Evolutionary conservation across 2,888 invertebrate species (phyloP).

Genomic region (Hypena proboscidalis): DNA sequence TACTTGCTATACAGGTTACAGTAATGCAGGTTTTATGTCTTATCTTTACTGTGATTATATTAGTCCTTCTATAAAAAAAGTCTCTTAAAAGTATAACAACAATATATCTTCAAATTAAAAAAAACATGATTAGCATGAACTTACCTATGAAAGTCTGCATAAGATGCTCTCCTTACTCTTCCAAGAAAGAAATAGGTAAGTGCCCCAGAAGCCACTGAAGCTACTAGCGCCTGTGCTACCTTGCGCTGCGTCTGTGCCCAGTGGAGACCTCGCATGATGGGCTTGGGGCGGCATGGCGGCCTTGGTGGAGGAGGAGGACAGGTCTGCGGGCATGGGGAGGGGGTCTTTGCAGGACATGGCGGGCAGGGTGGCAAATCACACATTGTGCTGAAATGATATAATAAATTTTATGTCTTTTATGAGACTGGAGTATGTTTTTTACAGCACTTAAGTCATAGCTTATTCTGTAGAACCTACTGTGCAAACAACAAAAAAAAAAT

Average conservation of each 20-base stretch:
- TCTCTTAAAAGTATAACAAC: too few relatives aligned
- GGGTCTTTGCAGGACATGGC: slow-evolving; percentile 57
- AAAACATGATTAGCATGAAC: slow-evolving; percentile 33
- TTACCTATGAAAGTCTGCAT: slow-evolving; percentile 92
- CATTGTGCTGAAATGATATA: slow-evolving; percentile 36
- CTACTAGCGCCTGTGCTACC: slow-evolving; percentile 75
- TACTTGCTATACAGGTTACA: too few relatives aligned
- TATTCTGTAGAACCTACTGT: too few relatives aligned
- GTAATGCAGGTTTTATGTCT: too few relatives aligned
- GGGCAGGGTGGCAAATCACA: slow-evolving; percentile 50
- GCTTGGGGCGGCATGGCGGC: slow-evolving; percentile 71
- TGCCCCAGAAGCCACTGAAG: slow-evolving; percentile 67
- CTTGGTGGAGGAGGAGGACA: slow-evolving; percentile 59
- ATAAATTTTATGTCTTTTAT: too few relatives aligned
- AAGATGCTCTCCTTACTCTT: slow-evolving; percentile 84
- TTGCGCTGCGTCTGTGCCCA: slow-evolving; percentile 85
- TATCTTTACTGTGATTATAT: too few relatives aligned
- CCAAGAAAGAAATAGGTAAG: slow-evolving; percentile 78
- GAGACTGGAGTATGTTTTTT: too few relatives aligned
- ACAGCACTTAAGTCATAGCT: too few relatives aligned
- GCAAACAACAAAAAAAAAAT: too few relatives aligned
- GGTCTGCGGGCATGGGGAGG: slow-evolving; percentile 54
- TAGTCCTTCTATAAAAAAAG: too few relatives aligned
- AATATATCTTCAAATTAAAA: too few relatives aligned
- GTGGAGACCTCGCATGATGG: slow-evolving; percentile 89